Percentiles rank a stretch among this genome's conserved stretches.
phyloP scores from a whole-genome alignment of 2,113 vertebrate species.

The Ariopsis seemanni region DNA sequence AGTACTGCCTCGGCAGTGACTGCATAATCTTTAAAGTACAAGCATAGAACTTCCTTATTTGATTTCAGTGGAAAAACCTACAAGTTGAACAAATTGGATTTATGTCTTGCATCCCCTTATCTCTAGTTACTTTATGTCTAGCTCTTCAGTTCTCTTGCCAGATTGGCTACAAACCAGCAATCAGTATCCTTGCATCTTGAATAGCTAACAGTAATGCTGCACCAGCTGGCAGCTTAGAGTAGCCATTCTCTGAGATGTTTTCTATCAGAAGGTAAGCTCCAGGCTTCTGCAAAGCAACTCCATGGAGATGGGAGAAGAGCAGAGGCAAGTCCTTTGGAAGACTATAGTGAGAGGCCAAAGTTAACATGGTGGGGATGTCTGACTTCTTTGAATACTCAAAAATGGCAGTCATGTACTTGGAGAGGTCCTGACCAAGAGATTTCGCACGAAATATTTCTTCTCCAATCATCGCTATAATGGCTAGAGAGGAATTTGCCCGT shows the following conservation, averaged over 20 bases:
- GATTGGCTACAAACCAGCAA: conserved; percentile 11
- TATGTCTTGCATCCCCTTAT: background rate
- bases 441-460: conserved; percentile 68
- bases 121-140: background rate
- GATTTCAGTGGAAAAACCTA: background rate
- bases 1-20: background rate
- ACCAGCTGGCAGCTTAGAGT: conserved; percentile 62
- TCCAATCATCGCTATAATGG: conserved; percentile 63
- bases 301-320: conserved; percentile 77
- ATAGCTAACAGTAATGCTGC: conserved; percentile 67
- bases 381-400: conserved; percentile 71
- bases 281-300: conserved; percentile 68
- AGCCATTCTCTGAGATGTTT: conserved; percentile 67
- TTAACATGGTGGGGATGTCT: conserved; percentile 68
- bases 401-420: conserved; percentile 72
- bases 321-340: conserved; percentile 67
- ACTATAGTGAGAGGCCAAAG: conserved; percentile 67
- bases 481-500: conserved; percentile 26
- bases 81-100: background rate
- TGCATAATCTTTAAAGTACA: background rate
- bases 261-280: conserved; percentile 67
- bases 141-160: background rate
- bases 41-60: background rate
- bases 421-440: conserved; percentile 64
- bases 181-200: conserved; percentile 52